Conservation (phyloP, 2,113 vertebrate genomes). For the Motacilla alba region DNA sequence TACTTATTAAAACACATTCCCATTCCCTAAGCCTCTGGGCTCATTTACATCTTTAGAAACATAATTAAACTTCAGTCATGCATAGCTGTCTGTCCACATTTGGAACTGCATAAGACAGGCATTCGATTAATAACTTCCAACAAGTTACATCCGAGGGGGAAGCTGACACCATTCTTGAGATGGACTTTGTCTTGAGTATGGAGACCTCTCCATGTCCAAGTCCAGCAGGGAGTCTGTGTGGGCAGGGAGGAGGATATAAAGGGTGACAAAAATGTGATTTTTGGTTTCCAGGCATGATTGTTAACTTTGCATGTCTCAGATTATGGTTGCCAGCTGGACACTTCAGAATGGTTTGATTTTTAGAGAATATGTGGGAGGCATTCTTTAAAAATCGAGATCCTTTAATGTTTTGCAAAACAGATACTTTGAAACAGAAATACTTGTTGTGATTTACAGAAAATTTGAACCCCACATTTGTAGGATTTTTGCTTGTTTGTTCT, state of each 20-base stretch:
- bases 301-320: neutral
- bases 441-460: neutral
- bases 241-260: neutral
- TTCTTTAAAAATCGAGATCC: neutral
- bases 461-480: neutral
- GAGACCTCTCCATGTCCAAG: neutral
- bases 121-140: slow-evolving; percentile 13
- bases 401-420: neutral
- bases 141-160: neutral
- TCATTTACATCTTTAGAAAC: slow-evolving; percentile 12
- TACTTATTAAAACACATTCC: neutral
- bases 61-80: slow-evolving; percentile 51
- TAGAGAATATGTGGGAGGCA: neutral
- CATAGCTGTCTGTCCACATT: neutral
- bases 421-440: neutral
- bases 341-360: neutral
- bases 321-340: neutral
- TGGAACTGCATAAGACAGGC: neutral
- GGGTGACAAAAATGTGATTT: neutral
- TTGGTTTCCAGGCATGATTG: neutral
- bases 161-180: neutral
- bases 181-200: neutral
- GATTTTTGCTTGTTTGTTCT: neutral
- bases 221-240: neutral
- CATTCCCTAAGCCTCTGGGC: neutral